phyloP scores from a whole-genome alignment of 2,888 invertebrate genomes.

The Cataglyphis cursor region DNA sequence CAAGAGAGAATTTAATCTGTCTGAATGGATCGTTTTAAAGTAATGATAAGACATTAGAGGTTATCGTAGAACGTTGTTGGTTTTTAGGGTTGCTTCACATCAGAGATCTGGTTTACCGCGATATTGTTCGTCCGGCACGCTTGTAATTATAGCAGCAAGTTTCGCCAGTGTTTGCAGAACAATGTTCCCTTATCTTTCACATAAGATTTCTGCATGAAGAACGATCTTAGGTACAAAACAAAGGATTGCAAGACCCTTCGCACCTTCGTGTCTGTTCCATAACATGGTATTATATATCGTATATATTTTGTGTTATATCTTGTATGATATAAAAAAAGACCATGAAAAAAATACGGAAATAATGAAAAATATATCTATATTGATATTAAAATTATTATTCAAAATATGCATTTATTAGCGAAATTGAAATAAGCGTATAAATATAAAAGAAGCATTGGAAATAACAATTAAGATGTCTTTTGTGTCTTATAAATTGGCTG shows the following conservation, averaged over 20 bases:
- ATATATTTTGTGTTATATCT: neutral
- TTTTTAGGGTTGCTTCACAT: neutral
- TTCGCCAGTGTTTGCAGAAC: slow-evolving; percentile 10
- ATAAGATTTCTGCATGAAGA: slow-evolving; percentile 1
- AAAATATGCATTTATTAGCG: neutral
- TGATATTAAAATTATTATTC: neutral
- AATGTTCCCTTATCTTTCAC: slow-evolving; percentile 36
- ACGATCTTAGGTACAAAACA: slow-evolving; percentile 2
- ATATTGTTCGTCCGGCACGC: slow-evolving; percentile 8
- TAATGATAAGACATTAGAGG: slow-evolving; percentile 2
- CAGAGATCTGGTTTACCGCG: neutral
- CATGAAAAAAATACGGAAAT: neutral
- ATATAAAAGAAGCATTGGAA: neutral
- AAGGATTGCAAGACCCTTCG: neutral
- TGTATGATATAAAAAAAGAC: neutral
- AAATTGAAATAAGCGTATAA: neutral
- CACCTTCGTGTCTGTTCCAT: neutral
- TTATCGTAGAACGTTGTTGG: slow-evolving; percentile 15
- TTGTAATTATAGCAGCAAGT: slow-evolving; percentile 16
- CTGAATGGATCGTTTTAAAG: slow-evolving; percentile 14
- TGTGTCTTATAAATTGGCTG: slow-evolving; percentile 1
- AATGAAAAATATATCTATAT: neutral
- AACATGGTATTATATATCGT: neutral
- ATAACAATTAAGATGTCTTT: slow-evolving; percentile 26
- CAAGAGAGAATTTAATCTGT: slow-evolving; percentile 19